Conservation (phyloP, 1,140 invertebrate genomes). For the Araneus ventricosus region DNA sequence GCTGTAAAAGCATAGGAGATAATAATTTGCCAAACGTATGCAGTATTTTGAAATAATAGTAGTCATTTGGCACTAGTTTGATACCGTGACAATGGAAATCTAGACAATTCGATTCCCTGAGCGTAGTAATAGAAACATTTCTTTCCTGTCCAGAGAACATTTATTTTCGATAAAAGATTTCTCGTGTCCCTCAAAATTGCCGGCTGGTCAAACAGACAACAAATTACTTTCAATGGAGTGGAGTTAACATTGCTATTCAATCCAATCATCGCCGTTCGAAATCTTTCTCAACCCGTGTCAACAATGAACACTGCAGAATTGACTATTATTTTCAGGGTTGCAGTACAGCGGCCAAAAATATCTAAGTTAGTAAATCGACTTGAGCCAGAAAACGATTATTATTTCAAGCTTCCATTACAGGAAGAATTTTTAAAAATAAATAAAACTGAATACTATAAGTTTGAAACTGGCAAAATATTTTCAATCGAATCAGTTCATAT, state of each 20-base stretch:
- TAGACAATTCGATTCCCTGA: not conserved
- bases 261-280: conserved; percentile 7
- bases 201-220: not conserved
- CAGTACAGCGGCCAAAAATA: not conserved
- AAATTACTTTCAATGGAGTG: not conserved
- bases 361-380: no score
- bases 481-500: no score
- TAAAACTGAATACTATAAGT: no score
- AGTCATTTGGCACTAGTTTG: not conserved
- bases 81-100: not conserved
- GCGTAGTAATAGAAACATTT: not conserved
- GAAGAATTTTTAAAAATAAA: no score
- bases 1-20: not conserved
- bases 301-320: not conserved
- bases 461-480: not conserved
- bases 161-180: not conserved
- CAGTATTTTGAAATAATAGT: not conserved
- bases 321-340: conserved; percentile 41
- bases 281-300: not conserved
- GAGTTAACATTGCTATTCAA: not conserved
- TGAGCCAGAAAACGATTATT: not conserved
- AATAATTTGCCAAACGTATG: not conserved
- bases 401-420: not conserved
- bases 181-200: not conserved
- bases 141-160: not conserved